These are phyloP conservation scores for Pyrocephalus nanus DNA, from an alignment of 2,797 vertebrate genomes.

Conservation along the genomic window DNA sequence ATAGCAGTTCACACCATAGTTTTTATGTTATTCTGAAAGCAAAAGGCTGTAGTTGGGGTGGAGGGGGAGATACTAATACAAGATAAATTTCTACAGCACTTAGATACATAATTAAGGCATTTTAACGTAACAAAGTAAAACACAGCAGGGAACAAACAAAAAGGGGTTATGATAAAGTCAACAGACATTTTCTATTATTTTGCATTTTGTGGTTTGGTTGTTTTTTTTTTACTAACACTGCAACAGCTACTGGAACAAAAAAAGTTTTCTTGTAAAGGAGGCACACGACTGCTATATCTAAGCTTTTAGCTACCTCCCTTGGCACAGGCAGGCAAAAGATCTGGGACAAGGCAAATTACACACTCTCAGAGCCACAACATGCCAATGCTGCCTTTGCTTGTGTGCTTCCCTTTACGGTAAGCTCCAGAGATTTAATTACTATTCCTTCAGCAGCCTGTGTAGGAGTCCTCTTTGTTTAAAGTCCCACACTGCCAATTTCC, in stretches of 20 bases:
- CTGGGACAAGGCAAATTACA: not conserved
- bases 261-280: not conserved
- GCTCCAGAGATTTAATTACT: not conserved
- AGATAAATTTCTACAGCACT: not conserved
- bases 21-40: not conserved
- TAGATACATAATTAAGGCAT: not conserved
- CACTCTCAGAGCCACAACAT: not conserved
- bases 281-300: accelerated
- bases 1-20: not conserved
- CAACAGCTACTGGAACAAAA: not conserved
- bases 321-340: not conserved
- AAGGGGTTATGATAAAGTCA: not conserved
- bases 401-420: accelerated
- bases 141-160: not conserved
- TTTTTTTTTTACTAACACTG: not conserved
- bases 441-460: not conserved
- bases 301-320: not conserved
- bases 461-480: not conserved
- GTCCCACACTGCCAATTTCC: not conserved
- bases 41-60: not conserved
- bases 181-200: not conserved
- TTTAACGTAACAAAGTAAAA: not conserved
- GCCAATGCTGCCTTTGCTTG: not conserved
- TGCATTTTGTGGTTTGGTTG: not conserved
- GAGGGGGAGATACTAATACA: not conserved